phyloP scores from a whole-genome alignment of 2,797 vertebrate genomes.

The Pachyuromys duprasi region DNA sequence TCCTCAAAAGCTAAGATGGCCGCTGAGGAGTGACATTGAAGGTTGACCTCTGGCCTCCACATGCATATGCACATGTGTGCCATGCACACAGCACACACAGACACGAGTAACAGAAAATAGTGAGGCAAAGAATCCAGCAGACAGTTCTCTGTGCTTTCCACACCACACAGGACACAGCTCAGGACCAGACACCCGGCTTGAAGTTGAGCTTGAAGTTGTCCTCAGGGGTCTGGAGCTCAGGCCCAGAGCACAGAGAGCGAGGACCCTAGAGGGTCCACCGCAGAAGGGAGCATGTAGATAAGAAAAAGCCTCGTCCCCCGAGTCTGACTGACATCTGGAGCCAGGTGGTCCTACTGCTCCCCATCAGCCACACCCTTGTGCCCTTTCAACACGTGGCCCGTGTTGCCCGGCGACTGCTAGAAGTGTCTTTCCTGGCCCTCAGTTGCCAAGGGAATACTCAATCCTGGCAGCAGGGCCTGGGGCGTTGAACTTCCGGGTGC shows the following conservation, averaged over 20 bases:
- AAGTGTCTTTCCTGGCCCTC: not conserved
- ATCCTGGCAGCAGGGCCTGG: not conserved
- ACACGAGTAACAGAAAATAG: not conserved
- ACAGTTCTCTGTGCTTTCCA: not conserved
- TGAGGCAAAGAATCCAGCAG: not conserved
- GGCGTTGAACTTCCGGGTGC: not conserved
- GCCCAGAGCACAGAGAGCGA: not conserved
- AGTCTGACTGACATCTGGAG: not conserved
- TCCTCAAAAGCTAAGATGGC: not conserved
- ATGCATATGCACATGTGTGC: not conserved
- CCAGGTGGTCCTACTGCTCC: not conserved
- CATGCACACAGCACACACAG: not conserved
- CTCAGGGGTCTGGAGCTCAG: not conserved
- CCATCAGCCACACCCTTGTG: not conserved
- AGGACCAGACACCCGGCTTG: not conserved
- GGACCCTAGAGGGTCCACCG: not conserved
- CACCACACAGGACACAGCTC: not conserved
- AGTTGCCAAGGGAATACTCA: constrained; percentile 67
- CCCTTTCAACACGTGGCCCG: not conserved
- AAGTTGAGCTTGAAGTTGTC: not conserved
- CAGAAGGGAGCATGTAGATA: not conserved
- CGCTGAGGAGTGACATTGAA: not conserved
- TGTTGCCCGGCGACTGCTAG: constrained; percentile 67
- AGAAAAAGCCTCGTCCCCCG: not conserved
- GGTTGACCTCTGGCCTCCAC: not conserved